Conservation (phyloP, 2,888 invertebrate genomes). For the Cephus sareptanus region DNA sequence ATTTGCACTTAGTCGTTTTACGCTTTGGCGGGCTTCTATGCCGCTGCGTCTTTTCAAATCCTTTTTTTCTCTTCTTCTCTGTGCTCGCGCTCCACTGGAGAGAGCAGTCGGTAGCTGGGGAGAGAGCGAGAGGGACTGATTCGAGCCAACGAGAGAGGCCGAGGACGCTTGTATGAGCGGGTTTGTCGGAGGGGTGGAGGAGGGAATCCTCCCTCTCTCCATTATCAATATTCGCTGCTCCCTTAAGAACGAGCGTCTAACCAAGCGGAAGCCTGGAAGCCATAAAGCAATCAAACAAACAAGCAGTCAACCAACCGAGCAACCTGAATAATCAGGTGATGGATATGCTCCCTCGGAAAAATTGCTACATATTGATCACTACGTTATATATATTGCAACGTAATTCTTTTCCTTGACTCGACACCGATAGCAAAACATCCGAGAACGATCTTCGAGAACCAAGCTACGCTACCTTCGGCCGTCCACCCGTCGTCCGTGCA, state of each 20-base stretch:
- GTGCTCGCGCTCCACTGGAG: background rate
- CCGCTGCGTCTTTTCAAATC: conserved; percentile 18
- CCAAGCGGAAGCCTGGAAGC: background rate
- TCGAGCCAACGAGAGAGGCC: background rate
- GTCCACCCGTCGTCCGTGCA: no score
- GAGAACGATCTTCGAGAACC: no score
- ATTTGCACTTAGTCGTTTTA: conserved; percentile 34
- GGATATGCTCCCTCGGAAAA: background rate
- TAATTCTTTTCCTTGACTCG: no score
- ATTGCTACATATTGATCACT: background rate
- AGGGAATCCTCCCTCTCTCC: background rate
- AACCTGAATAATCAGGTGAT: background rate
- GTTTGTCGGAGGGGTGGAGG: background rate
- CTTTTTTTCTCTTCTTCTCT: conserved; percentile 5
- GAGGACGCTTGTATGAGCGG: background rate
- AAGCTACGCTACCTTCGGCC: no score
- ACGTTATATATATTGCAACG: background rate
- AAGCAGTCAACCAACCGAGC: background rate
- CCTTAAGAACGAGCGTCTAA: background rate
- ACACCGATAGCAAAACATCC: no score
- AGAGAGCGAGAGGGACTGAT: background rate
- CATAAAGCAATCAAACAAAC: background rate
- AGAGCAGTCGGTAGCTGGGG: background rate
- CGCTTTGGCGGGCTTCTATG: conserved; percentile 18
- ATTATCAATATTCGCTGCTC: background rate